These are phyloP conservation scores for Drosophila tsacasi DNA, from an alignment of 1,140 invertebrate species.

Conservation along the genomic window DNA sequence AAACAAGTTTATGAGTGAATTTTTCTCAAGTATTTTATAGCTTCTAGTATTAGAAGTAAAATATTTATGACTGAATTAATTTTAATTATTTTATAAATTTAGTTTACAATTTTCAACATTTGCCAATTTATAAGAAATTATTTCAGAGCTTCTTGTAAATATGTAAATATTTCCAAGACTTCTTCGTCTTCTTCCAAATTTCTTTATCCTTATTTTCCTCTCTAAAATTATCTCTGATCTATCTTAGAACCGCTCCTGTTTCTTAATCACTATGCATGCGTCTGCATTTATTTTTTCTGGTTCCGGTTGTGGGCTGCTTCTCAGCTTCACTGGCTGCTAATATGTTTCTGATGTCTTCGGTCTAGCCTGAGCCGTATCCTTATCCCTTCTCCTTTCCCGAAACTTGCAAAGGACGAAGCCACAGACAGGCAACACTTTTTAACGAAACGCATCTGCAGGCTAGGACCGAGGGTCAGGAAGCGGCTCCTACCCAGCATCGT, in stretches of 20 bases:
- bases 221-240: neutral
- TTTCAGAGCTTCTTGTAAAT: neutral
- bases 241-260: conserved; percentile 41
- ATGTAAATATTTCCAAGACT: neutral
- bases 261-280: conserved; percentile 28
- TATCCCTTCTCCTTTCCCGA: neutral
- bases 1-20: no score
- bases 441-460: conserved; percentile 30
- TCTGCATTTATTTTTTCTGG: conserved; percentile 26
- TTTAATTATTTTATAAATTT: neutral
- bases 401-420: neutral
- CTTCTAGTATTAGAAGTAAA: no score
- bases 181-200: no score
- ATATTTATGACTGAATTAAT: no score
- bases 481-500: neutral
- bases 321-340: conserved; percentile 63
- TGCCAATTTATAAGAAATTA: neutral
- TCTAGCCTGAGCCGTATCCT: neutral
- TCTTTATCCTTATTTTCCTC: neutral
- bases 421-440: conserved; percentile 42
- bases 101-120: no score
- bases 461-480: neutral
- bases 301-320: conserved; percentile 17
- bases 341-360: conserved; percentile 75
- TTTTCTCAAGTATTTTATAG: no score